Conservation (phyloP, 2,888 invertebrate species). For the Theretra japonica region DNA sequence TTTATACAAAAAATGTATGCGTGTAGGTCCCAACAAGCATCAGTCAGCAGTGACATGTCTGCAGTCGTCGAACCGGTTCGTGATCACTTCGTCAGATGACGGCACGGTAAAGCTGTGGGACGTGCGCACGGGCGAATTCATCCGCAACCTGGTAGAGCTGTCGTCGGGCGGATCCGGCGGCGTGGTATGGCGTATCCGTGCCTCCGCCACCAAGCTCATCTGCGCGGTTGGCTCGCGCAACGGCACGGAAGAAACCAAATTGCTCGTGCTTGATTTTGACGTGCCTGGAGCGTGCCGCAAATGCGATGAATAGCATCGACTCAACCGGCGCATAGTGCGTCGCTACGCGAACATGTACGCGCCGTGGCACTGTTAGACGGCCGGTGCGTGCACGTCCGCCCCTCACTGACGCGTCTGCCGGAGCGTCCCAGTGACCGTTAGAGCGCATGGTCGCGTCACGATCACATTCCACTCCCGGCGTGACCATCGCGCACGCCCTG, state of each 20-base stretch:
- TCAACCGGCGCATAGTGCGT: constrained; percentile 77
- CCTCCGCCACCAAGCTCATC: constrained; percentile 97
- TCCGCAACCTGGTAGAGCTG: constrained; percentile 96
- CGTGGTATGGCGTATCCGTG: constrained; percentile 98
- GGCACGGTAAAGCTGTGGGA: constrained; percentile 99
- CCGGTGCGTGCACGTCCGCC: neutral
- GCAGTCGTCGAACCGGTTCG: constrained; percentile 98
- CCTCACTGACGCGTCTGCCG: neutral
- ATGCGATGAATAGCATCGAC: constrained; percentile 83
- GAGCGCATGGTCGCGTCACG: constrained; percentile 24
- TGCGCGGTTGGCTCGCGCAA: constrained; percentile 99
- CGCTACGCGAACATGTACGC: constrained; percentile 78
- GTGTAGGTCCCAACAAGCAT: constrained; percentile 96
- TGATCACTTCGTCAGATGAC: constrained; percentile 99
- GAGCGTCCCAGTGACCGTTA: neutral
- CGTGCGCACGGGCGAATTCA: constrained; percentile 97
- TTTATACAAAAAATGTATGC: neutral
- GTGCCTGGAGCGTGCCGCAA: constrained; percentile 89
- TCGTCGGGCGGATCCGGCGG: constrained; percentile 98
- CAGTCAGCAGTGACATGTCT: constrained; percentile 99
- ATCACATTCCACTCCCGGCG: constrained; percentile 24
- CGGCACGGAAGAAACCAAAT: constrained; percentile 99
- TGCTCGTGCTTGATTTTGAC: constrained; percentile 98
- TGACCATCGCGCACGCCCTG: neutral
- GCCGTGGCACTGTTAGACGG: constrained; percentile 71